These are phyloP conservation scores for Callyntrura sp. DNA, from an alignment of 2,888 invertebrate species.

Conservation along the genomic window DNA sequence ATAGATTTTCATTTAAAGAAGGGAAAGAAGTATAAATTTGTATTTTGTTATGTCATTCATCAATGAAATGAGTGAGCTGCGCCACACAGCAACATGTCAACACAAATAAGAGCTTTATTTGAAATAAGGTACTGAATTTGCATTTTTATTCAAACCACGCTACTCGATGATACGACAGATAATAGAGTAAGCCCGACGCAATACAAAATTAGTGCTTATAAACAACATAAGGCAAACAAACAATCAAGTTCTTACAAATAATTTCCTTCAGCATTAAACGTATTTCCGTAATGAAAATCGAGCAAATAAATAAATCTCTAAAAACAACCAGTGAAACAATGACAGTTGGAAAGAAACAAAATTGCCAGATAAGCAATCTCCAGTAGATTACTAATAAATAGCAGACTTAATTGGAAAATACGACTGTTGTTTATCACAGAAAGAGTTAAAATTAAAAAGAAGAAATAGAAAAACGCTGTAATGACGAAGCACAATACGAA, in stretches of 20 bases:
- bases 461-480: too few relatives aligned
- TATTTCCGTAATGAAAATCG: neutral
- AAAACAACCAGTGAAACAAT: neutral
- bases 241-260: neutral
- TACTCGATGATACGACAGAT: too few relatives aligned
- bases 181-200: too few relatives aligned
- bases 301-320: neutral
- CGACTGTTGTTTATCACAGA: neutral
- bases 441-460: neutral
- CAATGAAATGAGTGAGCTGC: constrained; percentile 15
- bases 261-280: neutral
- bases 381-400: neutral
- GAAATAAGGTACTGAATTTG: too few relatives aligned
- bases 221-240: neutral
- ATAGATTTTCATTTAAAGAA: constrained; percentile 64
- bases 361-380: neutral
- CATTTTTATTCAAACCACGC: too few relatives aligned
- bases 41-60: constrained; percentile 61
- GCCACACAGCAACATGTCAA: too few relatives aligned
- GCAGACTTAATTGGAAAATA: neutral
- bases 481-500: too few relatives aligned
- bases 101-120: too few relatives aligned
- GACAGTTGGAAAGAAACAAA: neutral
- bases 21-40: constrained; percentile 35
- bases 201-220: neutral